These are phyloP conservation scores for Zalophus californianus DNA, from an alignment of 2,797 vertebrate genomes.

Conservation along the genomic window DNA sequence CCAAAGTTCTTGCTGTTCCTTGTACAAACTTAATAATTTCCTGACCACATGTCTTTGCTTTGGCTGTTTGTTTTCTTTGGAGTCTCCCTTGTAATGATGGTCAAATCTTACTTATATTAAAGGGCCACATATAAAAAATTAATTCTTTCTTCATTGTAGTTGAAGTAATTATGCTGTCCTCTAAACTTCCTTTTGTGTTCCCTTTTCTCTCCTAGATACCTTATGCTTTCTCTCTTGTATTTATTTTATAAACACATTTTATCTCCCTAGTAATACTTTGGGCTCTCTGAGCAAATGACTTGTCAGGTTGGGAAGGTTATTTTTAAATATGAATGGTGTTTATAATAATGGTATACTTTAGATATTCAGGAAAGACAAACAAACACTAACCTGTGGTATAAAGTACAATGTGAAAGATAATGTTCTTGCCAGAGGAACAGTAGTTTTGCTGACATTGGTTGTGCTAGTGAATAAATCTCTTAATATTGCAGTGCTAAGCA, in stretches of 20 bases:
- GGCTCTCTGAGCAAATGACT: not conserved
- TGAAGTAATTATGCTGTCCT: slow-evolving; percentile 41
- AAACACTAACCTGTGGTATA: not conserved
- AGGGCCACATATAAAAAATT: not conserved
- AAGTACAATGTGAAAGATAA: not conserved
- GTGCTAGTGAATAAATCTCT: not conserved
- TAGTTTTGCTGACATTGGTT: not conserved
- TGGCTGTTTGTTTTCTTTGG: slow-evolving; percentile 33
- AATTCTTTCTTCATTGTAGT: slow-evolving; percentile 12
- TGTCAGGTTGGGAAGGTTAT: not conserved
- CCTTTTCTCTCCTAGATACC: not conserved
- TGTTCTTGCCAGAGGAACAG: not conserved
- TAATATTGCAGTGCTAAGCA: slow-evolving; percentile 10
- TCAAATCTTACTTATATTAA: slow-evolving; percentile 24
- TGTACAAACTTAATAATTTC: slow-evolving; percentile 53
- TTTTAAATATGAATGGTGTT: not conserved
- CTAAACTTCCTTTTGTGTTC: not conserved
- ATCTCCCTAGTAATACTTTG: not conserved
- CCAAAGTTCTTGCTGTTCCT: slow-evolving; percentile 14
- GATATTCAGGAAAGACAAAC: not conserved
- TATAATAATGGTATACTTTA: slow-evolving; percentile 7
- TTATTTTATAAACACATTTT: slow-evolving; percentile 38
- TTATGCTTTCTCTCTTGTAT: not conserved
- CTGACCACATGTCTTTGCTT: slow-evolving; percentile 39
- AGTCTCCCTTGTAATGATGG: not conserved